phyloP scores from a whole-genome alignment of 2,888 invertebrate species.

The Drosophila phalerata region DNA sequence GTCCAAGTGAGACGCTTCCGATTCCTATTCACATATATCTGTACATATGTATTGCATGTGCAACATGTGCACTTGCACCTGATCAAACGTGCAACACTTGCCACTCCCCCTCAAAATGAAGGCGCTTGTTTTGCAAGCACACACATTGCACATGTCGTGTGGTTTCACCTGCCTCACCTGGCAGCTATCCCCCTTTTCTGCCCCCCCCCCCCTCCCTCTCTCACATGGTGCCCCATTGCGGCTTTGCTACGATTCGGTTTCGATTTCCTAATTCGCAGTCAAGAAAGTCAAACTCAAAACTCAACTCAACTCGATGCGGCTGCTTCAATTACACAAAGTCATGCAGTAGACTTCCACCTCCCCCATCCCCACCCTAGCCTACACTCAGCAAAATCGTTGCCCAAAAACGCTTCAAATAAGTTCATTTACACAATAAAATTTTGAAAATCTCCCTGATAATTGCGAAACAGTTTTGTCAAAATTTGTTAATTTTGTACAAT shows the following conservation, averaged over 20 bases:
- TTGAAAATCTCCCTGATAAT: too few species aligned
- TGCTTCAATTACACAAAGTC: constrained; percentile 81
- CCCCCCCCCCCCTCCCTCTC: too few species aligned
- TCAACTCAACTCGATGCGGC: constrained; percentile 55
- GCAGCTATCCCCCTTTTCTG: background rate
- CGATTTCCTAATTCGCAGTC: constrained; percentile 78
- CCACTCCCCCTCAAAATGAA: constrained; percentile 5
- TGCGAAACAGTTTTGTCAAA: too few species aligned
- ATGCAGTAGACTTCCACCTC: constrained; percentile 48
- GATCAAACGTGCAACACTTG: constrained; percentile 38
- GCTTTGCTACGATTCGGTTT: constrained; percentile 63
- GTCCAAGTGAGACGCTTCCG: constrained; percentile 51
- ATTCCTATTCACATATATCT: constrained; percentile 53
- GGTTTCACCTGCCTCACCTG: constrained; percentile 44
- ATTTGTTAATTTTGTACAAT: too few species aligned
- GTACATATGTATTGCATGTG: constrained; percentile 19
- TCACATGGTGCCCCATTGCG: background rate
- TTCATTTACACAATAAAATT: too few species aligned
- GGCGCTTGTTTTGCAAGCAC: constrained; percentile 33
- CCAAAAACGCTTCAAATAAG: too few species aligned
- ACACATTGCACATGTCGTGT: constrained; percentile 29
- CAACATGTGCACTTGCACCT: constrained; percentile 69
- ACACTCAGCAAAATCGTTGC: background rate
- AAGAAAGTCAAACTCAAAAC: constrained; percentile 62
- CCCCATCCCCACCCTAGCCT: background rate